These are phyloP conservation scores for Tauraco hartlaubi DNA, from an alignment of 2,797 vertebrate genomes.

Conservation along the genomic window DNA sequence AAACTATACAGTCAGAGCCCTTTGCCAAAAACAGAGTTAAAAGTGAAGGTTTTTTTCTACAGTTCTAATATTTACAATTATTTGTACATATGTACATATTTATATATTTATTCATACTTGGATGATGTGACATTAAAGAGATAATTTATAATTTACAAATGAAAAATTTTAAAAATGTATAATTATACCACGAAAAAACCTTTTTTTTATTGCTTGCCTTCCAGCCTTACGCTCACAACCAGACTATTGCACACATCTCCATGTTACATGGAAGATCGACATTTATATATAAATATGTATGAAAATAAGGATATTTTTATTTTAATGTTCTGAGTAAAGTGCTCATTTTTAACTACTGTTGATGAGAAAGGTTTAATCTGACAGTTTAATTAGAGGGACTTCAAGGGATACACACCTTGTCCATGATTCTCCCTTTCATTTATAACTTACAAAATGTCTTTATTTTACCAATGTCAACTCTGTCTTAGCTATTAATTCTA, in stretches of 20 bases:
- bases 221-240: constrained; percentile 58
- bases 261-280: constrained; percentile 65
- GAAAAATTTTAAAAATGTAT: constrained; percentile 58
- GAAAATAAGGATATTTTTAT: constrained; percentile 71
- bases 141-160: constrained; percentile 60
- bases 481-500: constrained; percentile 56
- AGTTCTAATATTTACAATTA: constrained; percentile 74
- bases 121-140: constrained; percentile 42
- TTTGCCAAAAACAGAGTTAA: constrained; percentile 65
- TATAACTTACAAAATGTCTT: constrained; percentile 27
- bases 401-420: constrained; percentile 61
- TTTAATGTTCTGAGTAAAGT: constrained; percentile 64
- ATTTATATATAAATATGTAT: constrained; percentile 70
- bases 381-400: constrained; percentile 45
- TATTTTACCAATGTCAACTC: constrained; percentile 46
- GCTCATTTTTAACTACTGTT: constrained; percentile 64
- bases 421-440: constrained; percentile 63
- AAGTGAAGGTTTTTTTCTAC: constrained; percentile 51
- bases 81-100: constrained; percentile 80
- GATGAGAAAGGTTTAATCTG: constrained; percentile 58
- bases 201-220: constrained; percentile 81
- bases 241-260: constrained; percentile 61
- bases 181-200: constrained; percentile 27
- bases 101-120: constrained; percentile 73
- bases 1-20: constrained; percentile 50